A percentile compares a stretch with the other conserved stretches of the same genome.
These are phyloP conservation scores for Panurus biarmicus DNA, from an alignment of 2,113 vertebrate genomes.

Conservation along the genomic window DNA sequence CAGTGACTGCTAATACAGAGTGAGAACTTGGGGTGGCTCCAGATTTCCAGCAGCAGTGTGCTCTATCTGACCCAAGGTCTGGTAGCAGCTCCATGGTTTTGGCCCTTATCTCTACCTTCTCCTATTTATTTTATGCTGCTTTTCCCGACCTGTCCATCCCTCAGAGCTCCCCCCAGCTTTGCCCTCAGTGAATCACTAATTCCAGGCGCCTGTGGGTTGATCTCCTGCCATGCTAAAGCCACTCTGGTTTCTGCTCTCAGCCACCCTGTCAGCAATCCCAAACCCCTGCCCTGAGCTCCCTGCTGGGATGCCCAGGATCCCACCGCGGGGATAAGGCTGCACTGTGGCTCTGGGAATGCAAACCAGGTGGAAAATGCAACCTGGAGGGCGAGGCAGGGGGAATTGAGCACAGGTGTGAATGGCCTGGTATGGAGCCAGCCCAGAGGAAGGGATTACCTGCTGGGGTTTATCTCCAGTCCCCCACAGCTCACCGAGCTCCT, in stretches of 20 bases:
- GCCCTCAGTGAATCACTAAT: neutral
- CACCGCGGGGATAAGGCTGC: neutral
- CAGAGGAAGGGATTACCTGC: neutral
- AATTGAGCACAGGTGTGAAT: neutral
- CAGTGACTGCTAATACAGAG: neutral
- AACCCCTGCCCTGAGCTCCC: neutral
- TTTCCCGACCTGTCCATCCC: neutral
- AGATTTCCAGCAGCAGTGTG: neutral
- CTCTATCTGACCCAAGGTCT: neutral
- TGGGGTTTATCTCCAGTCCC: neutral
- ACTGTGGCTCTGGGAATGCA: neutral
- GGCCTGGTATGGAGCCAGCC: neutral
- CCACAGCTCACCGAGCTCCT: neutral
- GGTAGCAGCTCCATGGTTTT: rapidly evolving
- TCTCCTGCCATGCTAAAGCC: neutral
- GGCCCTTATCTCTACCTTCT: neutral
- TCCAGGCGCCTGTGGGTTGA: rapidly evolving
- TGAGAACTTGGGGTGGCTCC: neutral
- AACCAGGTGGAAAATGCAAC: neutral
- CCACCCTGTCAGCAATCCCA: neutral
- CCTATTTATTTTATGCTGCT: neutral
- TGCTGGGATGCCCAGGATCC: neutral
- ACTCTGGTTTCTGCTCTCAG: neutral
- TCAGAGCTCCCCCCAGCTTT: neutral
- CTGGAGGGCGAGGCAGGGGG: neutral